Evolutionary conservation across 2,888 invertebrate genomes (phyloP).

Genomic region (Hyposoter dolosus): DNA sequence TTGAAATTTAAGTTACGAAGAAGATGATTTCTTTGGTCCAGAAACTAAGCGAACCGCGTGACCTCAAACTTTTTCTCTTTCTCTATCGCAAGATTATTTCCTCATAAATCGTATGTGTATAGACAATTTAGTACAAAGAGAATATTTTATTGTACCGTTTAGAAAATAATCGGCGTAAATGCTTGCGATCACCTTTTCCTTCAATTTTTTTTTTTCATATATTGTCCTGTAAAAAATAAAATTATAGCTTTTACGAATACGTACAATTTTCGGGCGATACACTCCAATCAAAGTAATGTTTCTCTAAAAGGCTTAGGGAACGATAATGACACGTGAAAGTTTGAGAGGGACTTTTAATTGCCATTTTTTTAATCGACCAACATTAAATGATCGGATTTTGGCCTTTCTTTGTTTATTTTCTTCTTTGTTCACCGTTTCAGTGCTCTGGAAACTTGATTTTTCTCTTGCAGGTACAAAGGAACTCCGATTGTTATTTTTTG

Average conservation of each 20-base stretch:
- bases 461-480: neutral
- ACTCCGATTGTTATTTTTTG: neutral
- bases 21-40: neutral
- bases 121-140: conserved; percentile 14
- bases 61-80: conserved; percentile 1
- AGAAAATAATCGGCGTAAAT: conserved; percentile 25
- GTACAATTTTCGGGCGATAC: conserved; percentile 9
- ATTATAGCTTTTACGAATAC: conserved; percentile 5
- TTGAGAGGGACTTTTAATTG: conserved; percentile 1
- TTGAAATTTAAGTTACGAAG: neutral
- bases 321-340: conserved; percentile 29
- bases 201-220: neutral
- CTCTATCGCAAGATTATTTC: conserved; percentile 20
- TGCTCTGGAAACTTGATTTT: conserved; percentile 2
- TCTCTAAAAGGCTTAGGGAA: conserved; percentile 13
- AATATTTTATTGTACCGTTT: conserved; percentile 16
- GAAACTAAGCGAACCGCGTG: conserved; percentile 13
- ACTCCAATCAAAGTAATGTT: neutral
- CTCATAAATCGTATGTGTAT: neutral
- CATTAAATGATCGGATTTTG: neutral
- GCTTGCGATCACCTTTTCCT: neutral
- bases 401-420: neutral
- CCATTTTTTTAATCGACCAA: neutral
- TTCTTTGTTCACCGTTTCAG: neutral
- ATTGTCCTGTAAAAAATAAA: neutral